phyloP scores from a whole-genome alignment of 2,797 vertebrate species.

The Sebastes aleutianus region DNA sequence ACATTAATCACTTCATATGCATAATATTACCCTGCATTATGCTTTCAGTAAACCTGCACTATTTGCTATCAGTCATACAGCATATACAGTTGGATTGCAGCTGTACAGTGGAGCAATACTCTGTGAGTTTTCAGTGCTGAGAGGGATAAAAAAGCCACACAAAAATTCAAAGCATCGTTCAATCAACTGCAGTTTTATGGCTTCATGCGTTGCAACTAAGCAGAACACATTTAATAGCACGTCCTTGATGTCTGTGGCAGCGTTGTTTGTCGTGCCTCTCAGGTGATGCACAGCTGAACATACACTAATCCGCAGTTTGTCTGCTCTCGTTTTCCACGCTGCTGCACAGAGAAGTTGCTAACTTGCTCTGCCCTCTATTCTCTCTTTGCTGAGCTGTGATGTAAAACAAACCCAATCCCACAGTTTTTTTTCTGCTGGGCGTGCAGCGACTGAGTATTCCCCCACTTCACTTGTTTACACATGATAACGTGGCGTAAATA shows the following conservation, averaged over 20 bases:
- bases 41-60: not conserved
- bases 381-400: constrained; percentile 20
- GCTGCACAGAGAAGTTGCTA: constrained; percentile 19
- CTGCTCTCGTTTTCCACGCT: constrained; percentile 18
- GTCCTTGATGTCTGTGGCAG: not conserved
- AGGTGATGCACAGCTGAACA: constrained; percentile 25
- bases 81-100: not conserved
- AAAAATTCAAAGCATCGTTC: not conserved
- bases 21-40: not conserved
- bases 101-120: not conserved
- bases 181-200: not conserved
- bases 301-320: constrained; percentile 19
- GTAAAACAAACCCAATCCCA: constrained; percentile 27
- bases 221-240: not conserved
- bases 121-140: not conserved
- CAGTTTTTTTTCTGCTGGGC: not conserved
- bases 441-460: not conserved
- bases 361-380: not conserved
- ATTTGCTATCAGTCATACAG: not conserved
- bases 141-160: not conserved
- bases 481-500: not conserved
- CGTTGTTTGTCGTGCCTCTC: not conserved
- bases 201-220: not conserved
- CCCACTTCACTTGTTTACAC: constrained; percentile 27
- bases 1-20: not conserved